phyloP scores from a whole-genome alignment of 64 coral and sea anemone genomes.

The Pachyseris speciosa region DNA sequence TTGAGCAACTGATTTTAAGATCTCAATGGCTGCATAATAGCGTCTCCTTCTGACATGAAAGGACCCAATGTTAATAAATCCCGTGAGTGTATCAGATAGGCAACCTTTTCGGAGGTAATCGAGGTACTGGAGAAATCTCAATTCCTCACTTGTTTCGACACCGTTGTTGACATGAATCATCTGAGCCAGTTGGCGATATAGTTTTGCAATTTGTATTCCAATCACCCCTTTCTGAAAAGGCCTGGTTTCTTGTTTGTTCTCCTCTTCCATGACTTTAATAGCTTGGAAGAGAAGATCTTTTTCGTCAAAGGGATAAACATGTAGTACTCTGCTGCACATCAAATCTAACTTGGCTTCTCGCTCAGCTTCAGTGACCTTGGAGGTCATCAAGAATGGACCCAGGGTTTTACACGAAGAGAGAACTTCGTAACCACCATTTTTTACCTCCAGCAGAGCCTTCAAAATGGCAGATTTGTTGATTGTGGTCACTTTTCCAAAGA shows the following conservation, averaged over 20 bases:
- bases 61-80: background rate
- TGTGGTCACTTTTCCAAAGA: background rate
- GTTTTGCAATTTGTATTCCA: background rate
- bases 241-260: background rate
- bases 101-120: background rate
- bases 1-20: background rate
- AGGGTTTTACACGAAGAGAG: background rate
- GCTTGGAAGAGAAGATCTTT: background rate
- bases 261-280: background rate
- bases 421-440: background rate
- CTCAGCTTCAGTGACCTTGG: background rate
- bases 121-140: background rate
- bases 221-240: conserved; percentile 12
- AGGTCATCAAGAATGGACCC: background rate
- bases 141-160: background rate
- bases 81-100: background rate
- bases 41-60: conserved; percentile 7
- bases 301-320: conserved; percentile 49
- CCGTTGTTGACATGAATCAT: background rate
- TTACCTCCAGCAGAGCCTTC: background rate
- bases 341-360: conserved; percentile 52
- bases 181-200: background rate
- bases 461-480: background rate
- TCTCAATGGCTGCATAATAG: background rate
- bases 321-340: conserved; percentile 2